These are phyloP conservation scores for Sycophila texana DNA, from an alignment of 2,888 invertebrate genomes.

Conservation along the genomic window DNA sequence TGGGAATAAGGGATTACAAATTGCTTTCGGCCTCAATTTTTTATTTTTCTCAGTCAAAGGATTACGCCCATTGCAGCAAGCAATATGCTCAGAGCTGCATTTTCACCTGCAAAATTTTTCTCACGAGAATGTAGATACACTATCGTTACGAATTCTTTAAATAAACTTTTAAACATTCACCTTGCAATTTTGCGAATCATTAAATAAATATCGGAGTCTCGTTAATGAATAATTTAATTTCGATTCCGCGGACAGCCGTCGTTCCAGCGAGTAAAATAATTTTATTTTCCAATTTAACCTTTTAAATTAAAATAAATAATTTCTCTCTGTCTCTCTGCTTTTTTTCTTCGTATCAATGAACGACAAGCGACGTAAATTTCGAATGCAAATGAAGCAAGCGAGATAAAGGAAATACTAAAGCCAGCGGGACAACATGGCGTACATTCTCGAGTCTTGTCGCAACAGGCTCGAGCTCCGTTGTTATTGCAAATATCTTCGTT, in stretches of 20 bases:
- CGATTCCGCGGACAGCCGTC: background rate
- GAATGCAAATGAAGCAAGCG: background rate
- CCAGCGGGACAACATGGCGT: slow-evolving; percentile 7
- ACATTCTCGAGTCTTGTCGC: slow-evolving; percentile 4
- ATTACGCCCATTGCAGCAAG: slow-evolving; percentile 13
- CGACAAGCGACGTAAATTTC: too few species aligned
- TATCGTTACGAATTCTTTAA: background rate
- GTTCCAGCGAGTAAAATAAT: background rate
- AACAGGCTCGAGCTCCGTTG: slow-evolving; percentile 17
- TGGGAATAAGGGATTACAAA: slow-evolving; percentile 29
- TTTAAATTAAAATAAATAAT: too few species aligned
- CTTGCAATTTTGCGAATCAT: too few species aligned
- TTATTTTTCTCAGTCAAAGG: slow-evolving; percentile 1
- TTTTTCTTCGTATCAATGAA: too few species aligned
- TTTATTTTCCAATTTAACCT: background rate
- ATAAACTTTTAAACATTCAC: too few species aligned
- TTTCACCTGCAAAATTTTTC: slow-evolving; percentile 10
- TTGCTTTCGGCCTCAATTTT: slow-evolving; percentile 9
- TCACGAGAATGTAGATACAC: background rate
- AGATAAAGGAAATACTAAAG: slow-evolving; percentile 11
- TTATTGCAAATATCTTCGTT: slow-evolving; percentile 25
- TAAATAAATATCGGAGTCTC: too few species aligned
- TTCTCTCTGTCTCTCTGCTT: too few species aligned
- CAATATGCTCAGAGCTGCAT: background rate
- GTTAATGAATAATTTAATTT: background rate